Conservation (phyloP, 1,140 invertebrate genomes). For the Aricia agestis region DNA sequence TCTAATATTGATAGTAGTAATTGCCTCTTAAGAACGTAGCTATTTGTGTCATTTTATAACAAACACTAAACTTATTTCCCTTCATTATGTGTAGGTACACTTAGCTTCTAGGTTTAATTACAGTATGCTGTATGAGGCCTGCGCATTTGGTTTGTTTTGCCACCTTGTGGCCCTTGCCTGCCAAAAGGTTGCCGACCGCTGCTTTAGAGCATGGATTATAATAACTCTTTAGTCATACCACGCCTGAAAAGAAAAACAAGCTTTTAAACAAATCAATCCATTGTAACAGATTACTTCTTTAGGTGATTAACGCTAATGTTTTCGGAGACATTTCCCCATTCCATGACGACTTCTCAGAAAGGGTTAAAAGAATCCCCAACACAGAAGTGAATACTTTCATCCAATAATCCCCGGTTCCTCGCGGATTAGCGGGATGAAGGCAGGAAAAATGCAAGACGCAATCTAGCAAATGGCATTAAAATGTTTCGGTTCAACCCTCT, state of each 20-base stretch:
- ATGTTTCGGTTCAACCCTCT: conserved; percentile 72
- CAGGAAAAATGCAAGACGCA: conserved; percentile 73
- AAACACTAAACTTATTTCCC: no score
- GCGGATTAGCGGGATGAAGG: conserved; percentile 65
- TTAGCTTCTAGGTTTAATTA: no score
- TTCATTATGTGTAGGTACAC: no score
- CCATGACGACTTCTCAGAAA: conserved; percentile 45
- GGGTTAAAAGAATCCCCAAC: conserved; percentile 68
- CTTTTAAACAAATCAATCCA: background rate
- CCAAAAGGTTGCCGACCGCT: no score
- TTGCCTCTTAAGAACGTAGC: no score
- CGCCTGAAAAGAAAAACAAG: background rate
- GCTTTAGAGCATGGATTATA: no score
- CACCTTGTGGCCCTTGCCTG: no score
- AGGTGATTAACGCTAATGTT: conserved; percentile 10
- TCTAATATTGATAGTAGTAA: no score
- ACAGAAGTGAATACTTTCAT: conserved; percentile 69
- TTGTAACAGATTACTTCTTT: background rate
- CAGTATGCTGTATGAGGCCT: no score
- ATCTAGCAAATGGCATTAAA: conserved; percentile 76
- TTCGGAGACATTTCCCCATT: conserved; percentile 38
- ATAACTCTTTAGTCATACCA: no score
- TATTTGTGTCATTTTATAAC: no score
- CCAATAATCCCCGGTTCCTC: conserved; percentile 67
- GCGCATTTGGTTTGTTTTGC: no score